These are phyloP conservation scores for Rachycentron canadum DNA, from an alignment of 2,797 vertebrate genomes.

Conservation along the genomic window DNA sequence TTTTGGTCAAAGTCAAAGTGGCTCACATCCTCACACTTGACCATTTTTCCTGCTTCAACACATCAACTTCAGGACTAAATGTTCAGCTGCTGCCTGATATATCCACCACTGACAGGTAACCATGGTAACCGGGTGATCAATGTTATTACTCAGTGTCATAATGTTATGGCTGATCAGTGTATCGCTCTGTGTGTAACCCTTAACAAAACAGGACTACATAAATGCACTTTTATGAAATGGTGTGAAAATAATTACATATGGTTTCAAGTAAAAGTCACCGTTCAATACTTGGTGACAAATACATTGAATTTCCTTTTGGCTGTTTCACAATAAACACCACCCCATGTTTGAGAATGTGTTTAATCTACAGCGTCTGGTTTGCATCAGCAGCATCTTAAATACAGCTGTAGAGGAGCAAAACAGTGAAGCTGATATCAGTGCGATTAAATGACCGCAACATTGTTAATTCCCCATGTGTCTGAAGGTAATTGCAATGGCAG, in stretches of 20 bases:
- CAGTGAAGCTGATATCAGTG: background rate
- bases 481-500: background rate
- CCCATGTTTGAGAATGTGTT: background rate
- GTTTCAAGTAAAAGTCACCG: too few species aligned
- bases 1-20: too few species aligned
- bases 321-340: too few species aligned
- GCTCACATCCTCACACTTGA: too few species aligned
- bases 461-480: background rate
- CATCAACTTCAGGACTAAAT: too few species aligned
- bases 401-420: background rate
- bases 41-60: too few species aligned
- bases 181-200: too few species aligned
- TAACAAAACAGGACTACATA: background rate
- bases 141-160: too few species aligned
- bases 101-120: too few species aligned
- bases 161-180: too few species aligned
- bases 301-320: background rate
- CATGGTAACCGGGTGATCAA: too few species aligned
- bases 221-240: background rate
- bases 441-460: background rate
- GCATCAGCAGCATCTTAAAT: background rate
- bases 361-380: background rate
- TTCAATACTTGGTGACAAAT: background rate
- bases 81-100: too few species aligned
- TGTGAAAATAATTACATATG: background rate